Conservation (phyloP, 2,888 invertebrate genomes). For the Mantis religiosa region DNA sequence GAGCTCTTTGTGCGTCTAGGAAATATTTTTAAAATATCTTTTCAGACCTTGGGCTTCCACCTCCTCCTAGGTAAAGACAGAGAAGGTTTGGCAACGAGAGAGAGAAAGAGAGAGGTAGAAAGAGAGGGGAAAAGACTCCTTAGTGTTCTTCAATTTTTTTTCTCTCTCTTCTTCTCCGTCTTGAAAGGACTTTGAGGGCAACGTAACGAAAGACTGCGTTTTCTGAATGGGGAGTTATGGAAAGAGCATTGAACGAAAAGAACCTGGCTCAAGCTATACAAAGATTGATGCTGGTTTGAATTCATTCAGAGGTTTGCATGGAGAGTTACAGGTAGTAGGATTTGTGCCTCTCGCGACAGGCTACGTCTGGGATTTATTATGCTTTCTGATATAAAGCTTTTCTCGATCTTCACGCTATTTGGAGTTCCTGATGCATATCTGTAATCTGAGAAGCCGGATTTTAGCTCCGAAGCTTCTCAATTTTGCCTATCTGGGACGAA, state of each 20-base stretch:
- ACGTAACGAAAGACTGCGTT: constrained; percentile 16
- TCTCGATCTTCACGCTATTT: background rate
- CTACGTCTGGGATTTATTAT: background rate
- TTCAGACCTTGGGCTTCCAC: constrained; percentile 18
- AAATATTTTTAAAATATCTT: constrained; percentile 29
- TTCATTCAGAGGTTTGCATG: background rate
- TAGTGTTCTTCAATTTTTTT: background rate
- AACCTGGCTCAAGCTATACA: background rate
- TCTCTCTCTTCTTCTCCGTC: background rate
- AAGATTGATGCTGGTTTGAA: constrained; percentile 7
- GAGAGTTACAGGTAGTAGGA: background rate
- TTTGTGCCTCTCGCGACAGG: background rate
- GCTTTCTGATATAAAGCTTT: background rate
- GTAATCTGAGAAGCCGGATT: background rate
- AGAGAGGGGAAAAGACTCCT: background rate
- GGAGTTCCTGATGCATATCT: background rate
- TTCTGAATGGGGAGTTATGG: constrained; percentile 15
- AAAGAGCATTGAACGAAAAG: constrained; percentile 10
- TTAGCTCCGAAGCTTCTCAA: background rate
- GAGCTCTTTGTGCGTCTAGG: background rate
- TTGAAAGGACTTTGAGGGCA: background rate
- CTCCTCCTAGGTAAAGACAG: background rate
- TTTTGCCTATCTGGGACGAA: background rate
- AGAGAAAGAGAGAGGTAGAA: background rate
- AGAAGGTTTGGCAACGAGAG: background rate